Percentiles rank a stretch among this genome's conserved stretches.
Evolutionary conservation across 1,140 invertebrate species (phyloP).

Genomic region (Physella acuta): DNA sequence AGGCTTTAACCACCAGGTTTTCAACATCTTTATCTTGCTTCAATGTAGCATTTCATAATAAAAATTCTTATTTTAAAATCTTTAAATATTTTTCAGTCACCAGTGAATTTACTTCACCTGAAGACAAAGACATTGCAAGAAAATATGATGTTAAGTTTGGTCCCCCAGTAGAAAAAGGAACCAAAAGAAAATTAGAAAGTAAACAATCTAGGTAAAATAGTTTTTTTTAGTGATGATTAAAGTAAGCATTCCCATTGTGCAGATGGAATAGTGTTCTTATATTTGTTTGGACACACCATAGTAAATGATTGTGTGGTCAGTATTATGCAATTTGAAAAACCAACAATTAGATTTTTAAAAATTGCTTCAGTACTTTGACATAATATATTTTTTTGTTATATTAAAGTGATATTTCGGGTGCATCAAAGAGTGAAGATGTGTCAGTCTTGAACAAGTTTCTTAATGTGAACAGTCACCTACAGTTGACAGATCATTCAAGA

Average conservation of each 20-base stretch:
- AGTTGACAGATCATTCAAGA: conserved; percentile 31
- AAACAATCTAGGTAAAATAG: too few relatives aligned
- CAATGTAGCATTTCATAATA: too few relatives aligned
- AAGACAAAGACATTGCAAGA: conserved; percentile 33
- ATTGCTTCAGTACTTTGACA: background rate
- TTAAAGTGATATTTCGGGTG: background rate
- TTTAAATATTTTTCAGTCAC: conserved; percentile 27
- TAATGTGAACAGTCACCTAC: conserved; percentile 42
- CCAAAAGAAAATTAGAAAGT: background rate
- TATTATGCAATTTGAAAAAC: too few relatives aligned
- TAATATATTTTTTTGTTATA: conserved; percentile 16
- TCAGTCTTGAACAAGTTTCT: conserved; percentile 37
- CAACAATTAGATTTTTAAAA: background rate
- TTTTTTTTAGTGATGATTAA: too few relatives aligned
- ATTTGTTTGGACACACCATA: too few relatives aligned
- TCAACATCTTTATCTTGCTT: too few relatives aligned
- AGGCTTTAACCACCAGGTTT: too few relatives aligned
- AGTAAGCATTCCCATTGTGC: too few relatives aligned
- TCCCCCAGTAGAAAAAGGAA: conserved; percentile 23
- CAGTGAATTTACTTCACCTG: conserved; percentile 30
- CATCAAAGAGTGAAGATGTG: conserved; percentile 26
- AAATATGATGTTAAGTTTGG: conserved; percentile 40
- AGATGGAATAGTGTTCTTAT: too few relatives aligned
- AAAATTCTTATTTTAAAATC: background rate
- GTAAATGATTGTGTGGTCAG: too few relatives aligned